These are phyloP conservation scores for Neodiprion fabricii DNA, from an alignment of 1,140 invertebrate species.

Conservation along the genomic window DNA sequence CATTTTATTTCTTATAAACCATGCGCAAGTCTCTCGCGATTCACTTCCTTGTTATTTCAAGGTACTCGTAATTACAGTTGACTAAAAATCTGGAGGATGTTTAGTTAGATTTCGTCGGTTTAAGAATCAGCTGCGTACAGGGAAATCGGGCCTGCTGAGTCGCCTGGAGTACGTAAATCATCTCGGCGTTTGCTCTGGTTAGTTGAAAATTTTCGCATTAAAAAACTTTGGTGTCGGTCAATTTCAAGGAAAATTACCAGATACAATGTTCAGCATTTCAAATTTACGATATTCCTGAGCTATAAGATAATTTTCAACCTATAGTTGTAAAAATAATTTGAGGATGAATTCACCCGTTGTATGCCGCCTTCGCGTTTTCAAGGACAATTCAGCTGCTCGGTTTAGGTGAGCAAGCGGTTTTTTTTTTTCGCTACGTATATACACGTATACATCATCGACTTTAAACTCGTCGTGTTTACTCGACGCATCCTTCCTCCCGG, in stretches of 20 bases:
- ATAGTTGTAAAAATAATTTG: too few relatives aligned
- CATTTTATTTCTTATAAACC: too few relatives aligned
- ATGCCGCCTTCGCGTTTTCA: background rate
- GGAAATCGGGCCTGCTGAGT: too few relatives aligned
- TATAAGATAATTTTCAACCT: background rate
- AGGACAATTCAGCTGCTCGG: background rate
- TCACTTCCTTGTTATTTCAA: background rate
- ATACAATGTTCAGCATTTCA: background rate
- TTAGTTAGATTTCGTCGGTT: slow-evolving; percentile 7
- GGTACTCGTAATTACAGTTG: background rate
- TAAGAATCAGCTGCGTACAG: background rate
- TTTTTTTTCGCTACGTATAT: background rate
- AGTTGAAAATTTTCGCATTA: too few relatives aligned
- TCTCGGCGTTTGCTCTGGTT: background rate
- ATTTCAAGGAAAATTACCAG: background rate
- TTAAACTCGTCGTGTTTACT: slow-evolving; percentile 32
- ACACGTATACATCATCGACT: background rate
- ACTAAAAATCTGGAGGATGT: background rate
- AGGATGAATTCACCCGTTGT: background rate
- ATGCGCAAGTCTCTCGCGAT: background rate
- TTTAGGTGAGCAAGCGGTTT: background rate
- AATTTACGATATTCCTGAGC: background rate
- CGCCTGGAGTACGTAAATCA: background rate
- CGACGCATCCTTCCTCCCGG: slow-evolving; percentile 52
- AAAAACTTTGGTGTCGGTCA: background rate